These are phyloP conservation scores for Orthonyx spaldingii DNA, from an alignment of 2,113 vertebrate genomes.

Conservation along the genomic window DNA sequence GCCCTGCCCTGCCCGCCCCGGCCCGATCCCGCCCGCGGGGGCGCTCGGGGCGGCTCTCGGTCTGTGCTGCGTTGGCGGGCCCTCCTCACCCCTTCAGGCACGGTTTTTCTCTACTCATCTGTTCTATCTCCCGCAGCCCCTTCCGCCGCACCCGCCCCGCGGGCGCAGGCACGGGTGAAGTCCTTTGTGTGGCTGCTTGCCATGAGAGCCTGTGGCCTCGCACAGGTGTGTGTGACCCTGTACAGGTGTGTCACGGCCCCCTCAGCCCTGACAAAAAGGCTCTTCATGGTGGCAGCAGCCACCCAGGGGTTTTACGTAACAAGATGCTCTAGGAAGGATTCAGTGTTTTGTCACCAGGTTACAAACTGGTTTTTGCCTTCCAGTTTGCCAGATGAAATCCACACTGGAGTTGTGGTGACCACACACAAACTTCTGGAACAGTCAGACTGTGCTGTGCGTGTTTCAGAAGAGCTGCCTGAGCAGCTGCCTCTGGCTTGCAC, in stretches of 20 bases:
- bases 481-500: not conserved
- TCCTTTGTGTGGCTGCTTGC: not conserved
- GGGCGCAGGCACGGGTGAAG: no score
- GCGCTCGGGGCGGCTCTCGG: not conserved
- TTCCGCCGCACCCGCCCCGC: no score
- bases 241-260: no score
- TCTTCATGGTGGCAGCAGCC: fast-evolving
- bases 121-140: not conserved
- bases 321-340: not conserved
- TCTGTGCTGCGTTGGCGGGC: no score
- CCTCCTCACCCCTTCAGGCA: not conserved
- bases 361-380: not conserved
- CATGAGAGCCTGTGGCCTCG: no score
- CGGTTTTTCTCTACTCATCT: not conserved
- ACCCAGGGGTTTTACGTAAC: not conserved
- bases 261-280: not conserved
- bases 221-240: not conserved
- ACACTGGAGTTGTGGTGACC: not conserved
- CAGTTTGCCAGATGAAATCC: fast-evolving
- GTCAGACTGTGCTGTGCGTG: fast-evolving
- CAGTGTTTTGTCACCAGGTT: fast-evolving
- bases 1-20: not conserved
- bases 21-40: not conserved
- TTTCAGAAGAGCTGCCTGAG: not conserved
- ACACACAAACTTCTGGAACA: not conserved